Base-by-base conservation (phyloP, 2,113 vertebrate species). In the Globicephala melas region DNA sequence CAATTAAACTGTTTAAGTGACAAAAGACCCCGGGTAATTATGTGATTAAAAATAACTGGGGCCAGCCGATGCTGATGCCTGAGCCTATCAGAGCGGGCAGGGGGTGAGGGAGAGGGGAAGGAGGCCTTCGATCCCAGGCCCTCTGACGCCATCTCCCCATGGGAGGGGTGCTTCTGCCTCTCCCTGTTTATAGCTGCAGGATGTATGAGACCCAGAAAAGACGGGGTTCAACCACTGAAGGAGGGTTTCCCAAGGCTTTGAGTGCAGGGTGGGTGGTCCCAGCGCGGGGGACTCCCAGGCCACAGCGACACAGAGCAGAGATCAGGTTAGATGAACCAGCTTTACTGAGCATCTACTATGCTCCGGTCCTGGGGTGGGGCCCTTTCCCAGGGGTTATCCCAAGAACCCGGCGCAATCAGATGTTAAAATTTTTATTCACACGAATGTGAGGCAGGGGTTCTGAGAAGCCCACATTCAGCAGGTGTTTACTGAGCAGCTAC, bases 1-100 rank as follows among this genome's bases (percentile, higher is more conserved):
- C 97, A 96, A 82, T 97, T 96, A 94, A 95, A 84, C 92, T 92
- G 97, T 81, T 76, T 50, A 65, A 85, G 83, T 90, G 90, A 98
- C 95, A 95, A 94, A 95, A 88, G 97, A 74, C 92, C 96, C 58
- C 1, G 68, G 92, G 76, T 73, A 92, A 82, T 91, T 63, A 33
- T 73, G 94, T 77, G 97, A 96, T 85, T 96, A 96, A 95, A 96
- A 98, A 97, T 89, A 97, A 94, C 96, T 25, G 2, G 71, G 90
- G 95, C 96, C 31, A 60, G 92, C 83, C 68, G 65, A 26, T 50
- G 89, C 95, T 44, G 94, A 38, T 23, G 8, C 81, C 70, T 33
- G 2, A 91, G 91, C 88, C 95, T 80, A 1, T 65, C 77, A 55
- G 36, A 4, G 13, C 1, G 13, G 84, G 73, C 53, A 9, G 83